Evolutionary conservation across 2,888 invertebrate species (phyloP).

Genomic region (Hedychridium roseum): DNA sequence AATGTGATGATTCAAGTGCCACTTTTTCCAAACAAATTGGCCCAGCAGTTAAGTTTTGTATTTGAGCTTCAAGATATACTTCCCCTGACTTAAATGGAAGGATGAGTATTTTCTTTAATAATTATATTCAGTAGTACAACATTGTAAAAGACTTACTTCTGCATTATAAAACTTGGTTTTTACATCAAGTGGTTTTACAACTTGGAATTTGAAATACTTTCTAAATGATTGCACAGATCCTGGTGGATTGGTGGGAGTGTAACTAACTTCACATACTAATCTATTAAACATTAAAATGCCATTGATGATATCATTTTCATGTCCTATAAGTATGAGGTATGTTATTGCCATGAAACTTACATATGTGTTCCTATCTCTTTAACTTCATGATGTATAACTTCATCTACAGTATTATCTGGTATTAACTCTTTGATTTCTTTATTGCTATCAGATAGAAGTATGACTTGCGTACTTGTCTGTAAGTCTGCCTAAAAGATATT

Average conservation of each 20-base stretch:
- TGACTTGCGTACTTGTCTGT: constrained; percentile 90
- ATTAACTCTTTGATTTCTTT: constrained; percentile 66
- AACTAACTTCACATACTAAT: constrained; percentile 95
- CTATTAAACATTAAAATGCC: constrained; percentile 62
- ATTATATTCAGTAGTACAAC: background rate
- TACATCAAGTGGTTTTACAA: constrained; percentile 96
- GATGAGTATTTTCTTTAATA: constrained; percentile 17
- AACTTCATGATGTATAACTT: constrained; percentile 98
- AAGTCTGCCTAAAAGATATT: constrained; percentile 78
- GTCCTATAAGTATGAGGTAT: background rate
- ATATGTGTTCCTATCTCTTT: constrained; percentile 98
- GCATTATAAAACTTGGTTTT: constrained; percentile 98
- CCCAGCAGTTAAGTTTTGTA: constrained; percentile 92
- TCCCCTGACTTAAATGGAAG: constrained; percentile 69
- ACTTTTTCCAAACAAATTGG: constrained; percentile 96
- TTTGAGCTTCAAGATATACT: constrained; percentile 77
- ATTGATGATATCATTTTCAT: background rate
- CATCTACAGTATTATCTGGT: constrained; percentile 88
- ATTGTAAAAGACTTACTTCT: constrained; percentile 67
- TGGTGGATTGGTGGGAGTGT: constrained; percentile 72
- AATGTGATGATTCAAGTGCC: constrained; percentile 88
- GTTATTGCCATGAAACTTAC: constrained; percentile 66
- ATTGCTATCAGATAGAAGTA: constrained; percentile 80
- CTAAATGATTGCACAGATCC: constrained; percentile 82
- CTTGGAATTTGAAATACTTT: constrained; percentile 98